Conservation (phyloP, 2,888 invertebrate species). For the Dolichopus griseipennis region DNA sequence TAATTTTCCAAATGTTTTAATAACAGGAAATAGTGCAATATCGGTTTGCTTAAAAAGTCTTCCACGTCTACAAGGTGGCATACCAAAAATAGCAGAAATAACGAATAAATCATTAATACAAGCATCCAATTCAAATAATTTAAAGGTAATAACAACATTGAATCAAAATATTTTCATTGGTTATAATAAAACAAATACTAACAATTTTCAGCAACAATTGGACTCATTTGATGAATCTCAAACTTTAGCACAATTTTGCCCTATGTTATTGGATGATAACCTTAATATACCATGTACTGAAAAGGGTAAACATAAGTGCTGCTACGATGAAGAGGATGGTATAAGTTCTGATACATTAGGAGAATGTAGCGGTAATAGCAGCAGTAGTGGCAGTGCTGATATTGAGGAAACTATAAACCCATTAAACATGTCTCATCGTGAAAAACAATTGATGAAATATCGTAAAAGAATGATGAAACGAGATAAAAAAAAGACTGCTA, state of each 20-base stretch:
- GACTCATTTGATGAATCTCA: not conserved
- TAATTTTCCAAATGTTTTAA: constrained; percentile 42
- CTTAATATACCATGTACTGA: constrained; percentile 49
- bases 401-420: constrained; percentile 3
- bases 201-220: not conserved
- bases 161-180: not conserved
- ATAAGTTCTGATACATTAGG: constrained; percentile 9
- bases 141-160: constrained; percentile 15
- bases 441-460: constrained; percentile 41
- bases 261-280: constrained; percentile 19
- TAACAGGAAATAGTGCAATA: constrained; percentile 38
- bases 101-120: constrained; percentile 17
- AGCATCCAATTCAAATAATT: constrained; percentile 17
- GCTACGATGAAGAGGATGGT: constrained; percentile 47
- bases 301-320: constrained; percentile 69
- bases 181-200: not conserved
- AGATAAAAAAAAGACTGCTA: constrained; percentile 31
- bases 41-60: constrained; percentile 55
- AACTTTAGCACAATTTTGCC: constrained; percentile 11
- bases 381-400: not conserved
- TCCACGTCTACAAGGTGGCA: constrained; percentile 62
- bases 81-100: constrained; percentile 46
- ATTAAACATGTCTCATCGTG: constrained; percentile 34
- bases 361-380: not conserved
- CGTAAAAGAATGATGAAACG: constrained; percentile 42